phyloP scores from a whole-genome alignment of 2,888 invertebrate species.

The Ommatoiulus sabulosus region DNA sequence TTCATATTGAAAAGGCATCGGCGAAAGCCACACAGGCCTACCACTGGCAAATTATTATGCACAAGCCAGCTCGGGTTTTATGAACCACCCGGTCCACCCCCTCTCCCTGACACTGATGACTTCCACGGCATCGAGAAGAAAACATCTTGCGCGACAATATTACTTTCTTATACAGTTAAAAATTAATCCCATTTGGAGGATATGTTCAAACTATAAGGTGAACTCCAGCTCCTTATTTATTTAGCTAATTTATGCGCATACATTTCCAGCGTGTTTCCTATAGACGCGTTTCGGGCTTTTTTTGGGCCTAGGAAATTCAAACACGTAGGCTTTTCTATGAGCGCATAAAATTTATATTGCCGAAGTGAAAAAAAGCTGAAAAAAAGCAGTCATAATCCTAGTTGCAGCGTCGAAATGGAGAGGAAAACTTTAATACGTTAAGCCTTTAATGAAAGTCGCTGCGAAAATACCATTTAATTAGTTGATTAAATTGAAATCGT shows the following conservation, averaged over 20 bases:
- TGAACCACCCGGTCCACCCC: not conserved
- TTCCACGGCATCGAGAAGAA: conserved; percentile 7
- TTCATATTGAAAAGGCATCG: conserved; percentile 18
- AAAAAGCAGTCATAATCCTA: not conserved
- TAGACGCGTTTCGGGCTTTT: no score
- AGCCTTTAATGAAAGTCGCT: conserved; percentile 9
- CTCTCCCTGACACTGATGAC: conserved; percentile 4
- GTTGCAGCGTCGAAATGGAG: not conserved
- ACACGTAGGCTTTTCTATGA: conserved; percentile 34
- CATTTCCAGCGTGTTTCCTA: conserved; percentile 2
- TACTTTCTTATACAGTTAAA: conserved; percentile 34
- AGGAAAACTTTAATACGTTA: conserved; percentile 27
- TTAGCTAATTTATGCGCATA: conserved; percentile 34
- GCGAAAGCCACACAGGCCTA: not conserved
- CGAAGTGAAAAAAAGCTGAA: not conserved
- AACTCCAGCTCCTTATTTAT: conserved; percentile 28
- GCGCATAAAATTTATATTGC: not conserved
- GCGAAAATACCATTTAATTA: conserved; percentile 19
- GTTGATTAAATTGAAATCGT: conserved; percentile 19
- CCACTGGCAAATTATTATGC: not conserved
- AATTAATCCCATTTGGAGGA: conserved; percentile 34
- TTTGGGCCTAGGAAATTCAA: not conserved
- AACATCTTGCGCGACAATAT: conserved; percentile 34
- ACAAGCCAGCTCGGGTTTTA: not conserved
- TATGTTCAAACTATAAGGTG: conserved; percentile 34